phyloP scores from a whole-genome alignment of 2,888 invertebrate genomes.

The Drosophila leonis region DNA sequence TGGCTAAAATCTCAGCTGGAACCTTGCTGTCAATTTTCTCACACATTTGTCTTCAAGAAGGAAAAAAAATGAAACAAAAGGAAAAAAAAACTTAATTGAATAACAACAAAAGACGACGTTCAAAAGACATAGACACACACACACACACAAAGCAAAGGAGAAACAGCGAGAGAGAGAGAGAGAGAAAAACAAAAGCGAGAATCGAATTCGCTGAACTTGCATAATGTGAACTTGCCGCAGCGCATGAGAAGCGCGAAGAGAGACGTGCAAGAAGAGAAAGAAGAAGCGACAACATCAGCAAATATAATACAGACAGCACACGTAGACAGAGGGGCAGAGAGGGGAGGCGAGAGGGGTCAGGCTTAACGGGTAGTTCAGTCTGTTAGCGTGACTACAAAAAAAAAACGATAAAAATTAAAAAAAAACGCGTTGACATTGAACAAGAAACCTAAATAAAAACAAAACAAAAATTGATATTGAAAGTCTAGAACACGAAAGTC shows the following conservation, averaged over 20 bases:
- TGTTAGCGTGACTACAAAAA: slow-evolving; percentile 29
- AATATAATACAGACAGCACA: slow-evolving; percentile 32
- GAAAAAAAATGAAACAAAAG: slow-evolving; percentile 1
- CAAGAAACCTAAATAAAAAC: slow-evolving; percentile 3
- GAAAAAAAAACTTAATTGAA: slow-evolving; percentile 58
- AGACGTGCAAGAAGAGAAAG: slow-evolving; percentile 6
- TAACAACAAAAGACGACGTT: slow-evolving; percentile 17
- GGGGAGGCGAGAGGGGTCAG: neutral
- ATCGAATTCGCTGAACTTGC: slow-evolving; percentile 66
- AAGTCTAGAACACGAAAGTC: neutral
- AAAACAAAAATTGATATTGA: slow-evolving; percentile 1
- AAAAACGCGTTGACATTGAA: slow-evolving; percentile 48
- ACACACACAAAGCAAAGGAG: slow-evolving; percentile 19
- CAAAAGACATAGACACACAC: neutral
- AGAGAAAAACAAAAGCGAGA: slow-evolving; percentile 21
- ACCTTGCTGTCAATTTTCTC: slow-evolving; percentile 12
- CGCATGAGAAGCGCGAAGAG: slow-evolving; percentile 11
- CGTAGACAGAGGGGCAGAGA: neutral
- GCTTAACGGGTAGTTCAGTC: slow-evolving; percentile 17
- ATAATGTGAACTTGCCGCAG: slow-evolving; percentile 53
- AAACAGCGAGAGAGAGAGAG: slow-evolving; percentile 1
- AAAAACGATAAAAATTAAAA: slow-evolving; percentile 13
- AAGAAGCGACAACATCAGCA: slow-evolving; percentile 40
- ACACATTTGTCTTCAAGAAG: slow-evolving; percentile 16
- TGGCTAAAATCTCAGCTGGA: slow-evolving; percentile 10